Evolutionary conservation across 2,113 vertebrate genomes (phyloP), one percentile per base, ranked within the genome.

Genomic region (Forbesichthys agassizii): DNA sequence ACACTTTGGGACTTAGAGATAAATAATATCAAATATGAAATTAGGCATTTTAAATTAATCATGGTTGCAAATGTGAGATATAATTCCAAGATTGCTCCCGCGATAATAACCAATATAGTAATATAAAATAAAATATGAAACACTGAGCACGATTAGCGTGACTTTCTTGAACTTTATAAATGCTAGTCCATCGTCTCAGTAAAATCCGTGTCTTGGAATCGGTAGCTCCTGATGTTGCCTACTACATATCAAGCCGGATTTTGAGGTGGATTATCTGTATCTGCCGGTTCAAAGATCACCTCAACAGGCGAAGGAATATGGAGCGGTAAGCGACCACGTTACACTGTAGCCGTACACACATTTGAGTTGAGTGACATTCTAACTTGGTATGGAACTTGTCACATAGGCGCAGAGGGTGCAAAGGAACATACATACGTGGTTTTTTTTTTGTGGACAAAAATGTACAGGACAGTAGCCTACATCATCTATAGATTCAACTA

Each of bases 281-380:
- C 48, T 53, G 11, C 11, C 8, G 58, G 88, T 83, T 76, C 88
- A 90, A 90, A 88, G 85, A 72, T 88, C 88, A 77, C 51, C 11
- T 27, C 33, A 46, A 6, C 36, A 36, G 48, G 20, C 57, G 36
- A 14, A 48, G 12, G 16, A 60, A 73, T 33, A 71, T 69, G 76
- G 73, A 80, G 27, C 27, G 83, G 66, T 72, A 75, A 62, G 18
- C 56, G 49, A 83, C 75, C 68, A 76, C 84, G 71, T 27, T 27
- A 27, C 27, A 27, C 27, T 81, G 85, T 58, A 36, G 64, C 27
- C 55, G 9, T 64, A 20, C 11, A 56, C 36, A 1, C 18, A 1
- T 27, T 61, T 77, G 71, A 56, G 70, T 69, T 73, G 59, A 18
- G 71, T 12, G 13, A 66, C 54, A 68, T 71, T 56, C 65, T 69